These are phyloP conservation scores for Avahi laniger DNA, from an alignment of 2,797 vertebrate genomes.

Conservation along the genomic window DNA sequence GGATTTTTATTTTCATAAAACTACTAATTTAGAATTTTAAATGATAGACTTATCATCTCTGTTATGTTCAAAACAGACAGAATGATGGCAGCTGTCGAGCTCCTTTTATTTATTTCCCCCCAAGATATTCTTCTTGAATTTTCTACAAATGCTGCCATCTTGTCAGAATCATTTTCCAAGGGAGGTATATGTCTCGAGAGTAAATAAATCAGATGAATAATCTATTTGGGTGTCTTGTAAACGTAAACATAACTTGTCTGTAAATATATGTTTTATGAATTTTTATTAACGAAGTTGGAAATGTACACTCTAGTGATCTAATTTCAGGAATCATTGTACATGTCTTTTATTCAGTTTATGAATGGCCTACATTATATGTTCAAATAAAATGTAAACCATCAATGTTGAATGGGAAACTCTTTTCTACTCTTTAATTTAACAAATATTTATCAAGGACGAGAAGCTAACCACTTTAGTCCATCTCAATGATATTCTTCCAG, in stretches of 20 bases:
- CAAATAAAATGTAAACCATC: constrained; percentile 8
- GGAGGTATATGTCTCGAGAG: background rate
- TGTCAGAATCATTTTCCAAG: constrained; percentile 14
- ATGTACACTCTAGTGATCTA: background rate
- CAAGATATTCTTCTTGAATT: constrained; percentile 43
- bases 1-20: constrained; percentile 48
- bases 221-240: background rate
- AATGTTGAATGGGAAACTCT: background rate
- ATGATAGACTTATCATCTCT: constrained; percentile 7
- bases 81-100: background rate
- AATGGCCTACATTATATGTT: background rate
- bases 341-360: background rate
- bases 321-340: background rate
- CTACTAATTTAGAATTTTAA: constrained; percentile 52
- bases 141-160: background rate
- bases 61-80: background rate
- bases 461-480: background rate
- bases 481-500: background rate
- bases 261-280: background rate
- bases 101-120: background rate
- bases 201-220: constrained; percentile 15
- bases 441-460: background rate
- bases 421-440: background rate
- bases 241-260: background rate
- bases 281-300: constrained; percentile 11